Conservation (phyloP, 2,888 invertebrate genomes). For the Drosophila sordidula region DNA sequence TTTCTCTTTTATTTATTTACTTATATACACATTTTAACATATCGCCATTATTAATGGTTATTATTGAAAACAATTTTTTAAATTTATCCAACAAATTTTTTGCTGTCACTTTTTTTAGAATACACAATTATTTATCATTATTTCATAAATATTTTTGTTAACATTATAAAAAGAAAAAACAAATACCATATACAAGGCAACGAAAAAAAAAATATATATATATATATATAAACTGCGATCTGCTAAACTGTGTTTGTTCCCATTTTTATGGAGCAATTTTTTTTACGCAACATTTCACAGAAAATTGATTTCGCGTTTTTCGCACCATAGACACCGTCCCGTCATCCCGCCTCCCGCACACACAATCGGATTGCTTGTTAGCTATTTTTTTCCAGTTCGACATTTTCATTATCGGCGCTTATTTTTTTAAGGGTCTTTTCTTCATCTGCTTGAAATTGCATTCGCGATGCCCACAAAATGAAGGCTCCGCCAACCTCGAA, state of each 20-base stretch:
- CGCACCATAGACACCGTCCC: neutral
- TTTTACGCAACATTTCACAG: slow-evolving; percentile 19
- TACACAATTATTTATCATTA: neutral
- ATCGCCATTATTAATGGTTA: slow-evolving; percentile 3
- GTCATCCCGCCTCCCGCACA: neutral
- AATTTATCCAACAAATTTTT: neutral
- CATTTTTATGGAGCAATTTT: neutral
- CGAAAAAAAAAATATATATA: too few relatives aligned
- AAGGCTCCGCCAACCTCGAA: slow-evolving; percentile 8
- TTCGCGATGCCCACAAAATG: slow-evolving; percentile 35
- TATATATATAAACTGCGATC: neutral
- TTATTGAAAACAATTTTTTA: neutral
- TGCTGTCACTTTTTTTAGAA: neutral
- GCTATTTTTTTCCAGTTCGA: slow-evolving; percentile 48
- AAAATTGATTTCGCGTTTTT: slow-evolving; percentile 49
- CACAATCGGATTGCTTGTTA: slow-evolving; percentile 55
- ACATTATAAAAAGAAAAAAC: neutral
- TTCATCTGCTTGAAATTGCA: slow-evolving; percentile 54
- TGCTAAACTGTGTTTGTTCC: slow-evolving; percentile 1
- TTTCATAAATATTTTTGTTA: neutral
- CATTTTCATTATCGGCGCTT: slow-evolving; percentile 57
- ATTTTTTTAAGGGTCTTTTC: slow-evolving; percentile 8
- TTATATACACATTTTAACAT: too few relatives aligned
- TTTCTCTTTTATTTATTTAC: neutral
- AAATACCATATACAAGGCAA: neutral